A percentile compares a stretch with the other conserved stretches of the same genome.
Conservation (phyloP, 2,888 invertebrate species). For the Drosophila mettleri region DNA sequence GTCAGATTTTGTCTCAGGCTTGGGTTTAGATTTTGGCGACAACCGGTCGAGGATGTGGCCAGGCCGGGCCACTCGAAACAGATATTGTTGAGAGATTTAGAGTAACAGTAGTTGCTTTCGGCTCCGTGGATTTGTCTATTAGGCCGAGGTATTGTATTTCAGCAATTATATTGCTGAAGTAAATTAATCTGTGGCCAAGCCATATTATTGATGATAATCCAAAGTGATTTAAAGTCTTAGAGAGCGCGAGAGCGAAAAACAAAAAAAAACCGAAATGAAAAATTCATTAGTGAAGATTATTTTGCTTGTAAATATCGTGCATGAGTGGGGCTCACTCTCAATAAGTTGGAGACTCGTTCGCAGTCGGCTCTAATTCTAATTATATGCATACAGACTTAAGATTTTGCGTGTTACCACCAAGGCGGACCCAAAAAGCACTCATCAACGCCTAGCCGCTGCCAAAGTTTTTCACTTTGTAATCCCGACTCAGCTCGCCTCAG, state of each 20-base stretch:
- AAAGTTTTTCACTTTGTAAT: constrained; percentile 78
- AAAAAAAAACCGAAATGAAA: neutral
- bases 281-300: constrained; percentile 25
- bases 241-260: too few species aligned
- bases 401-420: constrained; percentile 47
- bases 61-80: constrained; percentile 49
- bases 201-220: constrained; percentile 22
- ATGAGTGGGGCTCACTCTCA: constrained; percentile 13
- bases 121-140: constrained; percentile 43
- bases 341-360: neutral
- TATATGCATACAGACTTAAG: constrained; percentile 62
- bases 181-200: constrained; percentile 18
- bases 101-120: constrained; percentile 32
- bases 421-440: constrained; percentile 54
- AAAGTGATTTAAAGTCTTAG: constrained; percentile 14
- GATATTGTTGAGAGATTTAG: constrained; percentile 50
- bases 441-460: constrained; percentile 71
- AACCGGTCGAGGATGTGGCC: constrained; percentile 49
- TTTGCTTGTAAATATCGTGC: neutral
- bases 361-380: constrained; percentile 59
- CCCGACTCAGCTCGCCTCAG: constrained; percentile 44
- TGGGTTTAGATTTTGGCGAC: constrained; percentile 41
- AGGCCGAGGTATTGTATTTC: constrained; percentile 34
- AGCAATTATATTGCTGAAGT: constrained; percentile 22
- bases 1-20: constrained; percentile 43